phyloP scores from a whole-genome alignment of 2,113 vertebrate species.

The Malurus melanocephalus region DNA sequence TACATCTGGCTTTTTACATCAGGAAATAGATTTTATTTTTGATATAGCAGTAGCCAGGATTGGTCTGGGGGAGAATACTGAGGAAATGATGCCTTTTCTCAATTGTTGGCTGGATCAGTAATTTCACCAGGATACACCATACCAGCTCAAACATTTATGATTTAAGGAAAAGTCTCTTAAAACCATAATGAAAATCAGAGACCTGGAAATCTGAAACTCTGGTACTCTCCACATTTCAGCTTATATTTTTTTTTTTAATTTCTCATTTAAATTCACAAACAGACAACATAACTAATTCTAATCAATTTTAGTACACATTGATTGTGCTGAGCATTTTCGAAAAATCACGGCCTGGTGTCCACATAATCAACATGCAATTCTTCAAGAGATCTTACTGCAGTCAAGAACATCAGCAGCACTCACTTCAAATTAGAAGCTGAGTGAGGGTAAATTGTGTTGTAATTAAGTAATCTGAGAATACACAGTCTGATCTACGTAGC shows the following conservation, averaged over 20 bases:
- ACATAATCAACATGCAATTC: background rate
- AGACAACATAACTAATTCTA: background rate
- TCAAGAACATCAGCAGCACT: background rate
- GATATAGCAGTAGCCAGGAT: background rate
- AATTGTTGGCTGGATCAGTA: background rate
- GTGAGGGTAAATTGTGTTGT: background rate
- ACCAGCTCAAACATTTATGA: background rate
- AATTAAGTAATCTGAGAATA: conserved; percentile 7
- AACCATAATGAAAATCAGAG: background rate
- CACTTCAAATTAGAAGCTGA: background rate
- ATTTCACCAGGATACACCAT: background rate
- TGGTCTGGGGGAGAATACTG: background rate
- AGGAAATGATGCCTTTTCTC: background rate
- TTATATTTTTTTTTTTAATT: background rate
- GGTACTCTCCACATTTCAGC: background rate
- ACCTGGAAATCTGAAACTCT: background rate
- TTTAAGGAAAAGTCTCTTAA: background rate
- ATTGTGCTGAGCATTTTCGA: background rate
- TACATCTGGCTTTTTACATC: background rate
- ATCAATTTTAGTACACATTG: background rate
- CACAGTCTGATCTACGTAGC: background rate
- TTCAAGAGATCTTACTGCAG: background rate
- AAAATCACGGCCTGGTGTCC: background rate
- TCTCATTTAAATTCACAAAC: background rate
- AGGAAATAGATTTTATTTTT: background rate